Percentiles rank a stretch among this genome's conserved stretches.
Evolutionary conservation across 2,888 invertebrate genomes (phyloP).

Genomic region (Dasysyrphus albostriatus): DNA sequence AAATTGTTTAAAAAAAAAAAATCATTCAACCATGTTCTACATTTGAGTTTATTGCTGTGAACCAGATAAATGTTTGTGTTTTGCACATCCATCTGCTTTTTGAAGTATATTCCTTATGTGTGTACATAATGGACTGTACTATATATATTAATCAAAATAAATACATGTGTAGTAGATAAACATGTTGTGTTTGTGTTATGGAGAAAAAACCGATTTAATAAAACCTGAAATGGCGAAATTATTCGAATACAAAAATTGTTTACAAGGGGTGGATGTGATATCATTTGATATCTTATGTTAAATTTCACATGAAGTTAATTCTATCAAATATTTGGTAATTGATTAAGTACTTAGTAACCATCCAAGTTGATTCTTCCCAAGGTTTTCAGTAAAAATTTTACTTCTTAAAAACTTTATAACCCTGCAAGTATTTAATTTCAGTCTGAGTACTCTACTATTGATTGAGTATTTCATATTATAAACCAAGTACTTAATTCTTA

Average conservation of each 20-base stretch:
- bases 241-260: not conserved
- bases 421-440: no score
- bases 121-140: not conserved
- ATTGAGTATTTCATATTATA: no score
- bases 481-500: no score
- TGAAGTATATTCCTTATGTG: not conserved
- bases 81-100: constrained; percentile 23
- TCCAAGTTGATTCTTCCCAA: no score
- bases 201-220: constrained; percentile 3
- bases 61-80: constrained; percentile 5
- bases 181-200: not conserved
- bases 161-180: not conserved
- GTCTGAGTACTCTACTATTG: no score
- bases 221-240: not conserved
- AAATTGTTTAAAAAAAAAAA: constrained; percentile 22
- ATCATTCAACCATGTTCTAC: constrained; percentile 23
- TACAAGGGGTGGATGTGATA: no score
- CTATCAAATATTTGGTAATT: not conserved
- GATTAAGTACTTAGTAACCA: no score
- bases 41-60: constrained; percentile 28
- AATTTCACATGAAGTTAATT: no score
- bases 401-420: no score
- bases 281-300: no score
- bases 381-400: no score
- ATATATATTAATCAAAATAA: not conserved